Base-by-base conservation (phyloP, 2,888 invertebrate species). In the Folsomia candida region DNA sequence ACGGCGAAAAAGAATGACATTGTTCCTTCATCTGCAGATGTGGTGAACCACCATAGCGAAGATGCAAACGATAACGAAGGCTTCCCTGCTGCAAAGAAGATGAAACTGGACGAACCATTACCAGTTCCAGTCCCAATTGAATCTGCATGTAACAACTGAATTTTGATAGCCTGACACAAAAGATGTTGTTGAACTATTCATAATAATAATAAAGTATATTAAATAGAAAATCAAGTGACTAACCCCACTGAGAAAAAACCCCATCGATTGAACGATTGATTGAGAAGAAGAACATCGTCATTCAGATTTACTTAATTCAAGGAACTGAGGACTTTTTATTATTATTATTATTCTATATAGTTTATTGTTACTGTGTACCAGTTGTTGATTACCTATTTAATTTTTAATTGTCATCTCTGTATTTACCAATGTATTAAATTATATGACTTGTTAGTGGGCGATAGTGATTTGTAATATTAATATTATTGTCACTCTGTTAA, bases 1-100 rank as follows among this genome's bases (percentile, higher is more conserved):
- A 25, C 59, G 61, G 61, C 66, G 65, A 27, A 68, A 54, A 18
- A 11, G 47, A 47, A 47, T 47, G 27, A 73, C 73, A 67, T 70
- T 54, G 73, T 64, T 60, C 70, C 73, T 47, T 69, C 69, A 63
- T 73, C 73, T n/a, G n/a, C 70, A 74, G 51, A 69, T 71, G 72
- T 14, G 69, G 65, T 2, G 71, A 71, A 61, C 69, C 69, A 24
- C n/a, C n/a, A n/a, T n/a, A n/a, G n/a, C n/a, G 70, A 71, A 24
- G 68, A 71, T 29, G 63, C 67, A 29, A 27, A 27, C 18, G 71
- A 74, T 58, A 71, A 69, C 60, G 69, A 70, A 28, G 64, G 68
- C 67, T 71, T 68, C 29, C 73, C 77, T 65, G 72, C 71, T 24
- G 25, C 74, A 27, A 78, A 78, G 73, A 76, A 76, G 69, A 70